Evolutionary conservation across 2,888 invertebrate genomes (phyloP), one percentile per base, ranked within the genome.

Genomic region (Leptopterna dolabrata): DNA sequence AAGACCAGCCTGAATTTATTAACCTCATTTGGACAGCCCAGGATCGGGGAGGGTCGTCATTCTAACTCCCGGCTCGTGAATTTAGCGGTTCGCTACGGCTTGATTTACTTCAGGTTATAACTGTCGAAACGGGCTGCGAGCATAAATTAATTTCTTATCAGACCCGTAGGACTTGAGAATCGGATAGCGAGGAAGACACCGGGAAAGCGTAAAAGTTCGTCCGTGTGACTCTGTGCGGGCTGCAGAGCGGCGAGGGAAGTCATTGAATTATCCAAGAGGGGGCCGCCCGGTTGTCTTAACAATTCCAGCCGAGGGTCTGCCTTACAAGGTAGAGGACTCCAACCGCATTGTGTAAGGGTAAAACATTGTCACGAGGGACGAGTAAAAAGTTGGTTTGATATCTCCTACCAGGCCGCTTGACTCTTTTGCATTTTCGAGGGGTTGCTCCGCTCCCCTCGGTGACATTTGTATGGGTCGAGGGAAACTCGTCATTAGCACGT

Each of bases 341-440:
- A 9, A 63, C 73, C 73, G 85, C 85, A 85, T 85, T 85, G 85
- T 85, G 85, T 85, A 76, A 85, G 73, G 76, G 85, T 85, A 85
- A 85, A 85, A 85, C 85, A 85, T 85, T 63, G 85, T 85, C 85
- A 85, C 85, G 85, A 45, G 85, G 85, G 85, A 85, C 47, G 85
- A 55, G 73, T 85, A 85, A 85, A 85, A 85, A 85, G 85, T 85
- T 85, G 85, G 85, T 85, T 85, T 85, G 85, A 85, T 85, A 73
- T 73, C 85, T 45, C 85, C 36, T 43, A 19, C 73, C 85, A 85
- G 70, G 55, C 85, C 63, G 73, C 85, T 85, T 85, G 85, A 73
- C 85, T 85, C 85, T 71, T 85, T 76, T 73, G 73, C 85, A 85
- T 85, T 85, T 85, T 47, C 4, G 7, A 7, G 36, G 36, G 36